phyloP scores from a whole-genome alignment of 2,797 vertebrate species.

The Mormyrus hasselquistii region DNA sequence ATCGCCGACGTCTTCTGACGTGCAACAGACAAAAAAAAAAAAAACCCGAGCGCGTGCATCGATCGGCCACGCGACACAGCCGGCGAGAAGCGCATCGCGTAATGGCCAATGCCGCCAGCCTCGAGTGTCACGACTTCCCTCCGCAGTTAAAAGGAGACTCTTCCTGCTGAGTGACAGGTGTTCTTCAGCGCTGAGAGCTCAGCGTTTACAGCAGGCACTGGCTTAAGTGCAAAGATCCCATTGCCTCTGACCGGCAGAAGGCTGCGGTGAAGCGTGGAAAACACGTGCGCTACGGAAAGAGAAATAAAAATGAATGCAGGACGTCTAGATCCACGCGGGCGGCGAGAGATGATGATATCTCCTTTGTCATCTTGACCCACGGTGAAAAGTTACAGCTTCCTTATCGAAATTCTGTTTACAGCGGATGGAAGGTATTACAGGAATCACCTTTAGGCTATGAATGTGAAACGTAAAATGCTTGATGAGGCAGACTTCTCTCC shows the following conservation, averaged over 20 bases:
- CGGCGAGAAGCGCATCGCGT: background rate
- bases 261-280: background rate
- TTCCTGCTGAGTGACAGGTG: slow-evolving; percentile 3
- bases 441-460: background rate
- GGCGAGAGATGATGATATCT: background rate
- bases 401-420: slow-evolving; percentile 8
- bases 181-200: background rate
- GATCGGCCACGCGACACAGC: background rate
- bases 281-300: background rate
- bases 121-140: background rate
- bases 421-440: background rate
- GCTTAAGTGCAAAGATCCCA: background rate
- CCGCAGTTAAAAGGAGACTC: background rate
- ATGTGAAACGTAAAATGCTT: background rate
- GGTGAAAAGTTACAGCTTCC: background rate
- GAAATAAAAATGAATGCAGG: background rate
- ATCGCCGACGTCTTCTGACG: background rate
- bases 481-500: background rate
- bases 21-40: background rate
- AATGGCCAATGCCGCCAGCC: background rate
- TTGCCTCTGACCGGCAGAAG: no score
- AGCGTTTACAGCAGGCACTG: background rate
- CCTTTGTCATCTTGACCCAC: background rate
- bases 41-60: background rate
- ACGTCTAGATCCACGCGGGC: no score